Evolutionary conservation across 1,140 invertebrate species (phyloP), one percentile per base, ranked within the genome.

Genomic region (Magallana ariakensis): DNA sequence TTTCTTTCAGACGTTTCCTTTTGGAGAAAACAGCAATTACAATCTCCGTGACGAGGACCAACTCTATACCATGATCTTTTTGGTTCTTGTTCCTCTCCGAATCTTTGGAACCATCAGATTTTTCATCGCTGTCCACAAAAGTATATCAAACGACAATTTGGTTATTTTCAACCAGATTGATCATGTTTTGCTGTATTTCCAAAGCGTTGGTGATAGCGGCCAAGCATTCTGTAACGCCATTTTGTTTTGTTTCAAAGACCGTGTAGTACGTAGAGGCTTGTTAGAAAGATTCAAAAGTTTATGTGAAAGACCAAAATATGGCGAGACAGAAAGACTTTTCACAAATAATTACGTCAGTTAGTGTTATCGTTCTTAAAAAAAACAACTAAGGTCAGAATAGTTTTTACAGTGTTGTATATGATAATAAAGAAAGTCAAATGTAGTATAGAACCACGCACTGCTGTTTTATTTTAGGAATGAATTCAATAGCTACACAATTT

Each of bases 171-270:
- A 22, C n/a, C 15, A 16, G 0, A 26, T 80, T 1, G 80, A 89
- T 10, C 56, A 56, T 26, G 70, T 90, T 22, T 46, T 90, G 0
- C 26, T 90, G 8, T 80, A 82, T 26, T 60, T 90, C 19, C 90
- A 90, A 22, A 85, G 86, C 66, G 70, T 89, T 46, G 88, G 88
- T 4, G 90, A 89, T 54, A 87, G 88, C 15, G 60, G 62, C 1
- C 88, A 89, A 46, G 90, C 86, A 0, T 89, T 90, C 80, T 89
- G 80, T 58, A 90, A 90, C 22, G 89, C 62, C 85, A 80, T 90
- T 8, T 46, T 90, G 15, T 90, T 89, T 60, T 89, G 88, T 84
- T 58, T 89, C 2, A 84, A 66, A 57, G 88, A 90, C 16, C 70
- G n/a, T 16, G 84, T 82, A 0, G 85, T 90, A 5, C 54, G 88